These are phyloP conservation scores for Dreissena rostriformis DNA, from an alignment of 1,140 invertebrate genomes.

Conservation along the genomic window DNA sequence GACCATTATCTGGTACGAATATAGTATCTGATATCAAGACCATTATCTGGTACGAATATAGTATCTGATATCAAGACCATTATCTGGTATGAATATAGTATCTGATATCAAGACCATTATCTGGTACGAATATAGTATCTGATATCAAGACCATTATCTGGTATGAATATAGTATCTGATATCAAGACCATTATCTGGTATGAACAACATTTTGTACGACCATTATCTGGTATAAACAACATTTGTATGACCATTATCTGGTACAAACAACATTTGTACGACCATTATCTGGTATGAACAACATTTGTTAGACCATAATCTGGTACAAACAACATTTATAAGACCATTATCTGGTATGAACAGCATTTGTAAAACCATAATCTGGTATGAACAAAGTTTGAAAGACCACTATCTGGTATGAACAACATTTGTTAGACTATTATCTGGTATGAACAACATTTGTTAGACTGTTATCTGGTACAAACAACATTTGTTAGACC, in stretches of 20 bases:
- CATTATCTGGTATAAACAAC: background rate
- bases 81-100: slow-evolving; percentile 81
- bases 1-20: slow-evolving; percentile 87
- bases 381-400: slow-evolving; percentile 59
- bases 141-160: too few relatives aligned
- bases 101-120: slow-evolving; percentile 93
- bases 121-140: slow-evolving; percentile 66
- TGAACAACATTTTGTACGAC: background rate
- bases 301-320: background rate
- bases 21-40: slow-evolving; percentile 93
- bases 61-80: slow-evolving; percentile 98
- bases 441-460: background rate
- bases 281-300: background rate
- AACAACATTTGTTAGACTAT: slow-evolving; percentile 89
- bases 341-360: background rate
- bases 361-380: background rate
- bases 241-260: background rate
- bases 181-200: background rate
- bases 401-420: slow-evolving; percentile 84
- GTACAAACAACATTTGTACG: background rate
- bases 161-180: background rate
- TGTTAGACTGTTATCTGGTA: slow-evolving; percentile 83
- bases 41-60: slow-evolving; percentile 85
- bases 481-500: slow-evolving; percentile 91
- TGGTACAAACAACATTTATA: background rate